phyloP scores from a whole-genome alignment of 2,113 vertebrate genomes.

The Gallinago undulata region DNA sequence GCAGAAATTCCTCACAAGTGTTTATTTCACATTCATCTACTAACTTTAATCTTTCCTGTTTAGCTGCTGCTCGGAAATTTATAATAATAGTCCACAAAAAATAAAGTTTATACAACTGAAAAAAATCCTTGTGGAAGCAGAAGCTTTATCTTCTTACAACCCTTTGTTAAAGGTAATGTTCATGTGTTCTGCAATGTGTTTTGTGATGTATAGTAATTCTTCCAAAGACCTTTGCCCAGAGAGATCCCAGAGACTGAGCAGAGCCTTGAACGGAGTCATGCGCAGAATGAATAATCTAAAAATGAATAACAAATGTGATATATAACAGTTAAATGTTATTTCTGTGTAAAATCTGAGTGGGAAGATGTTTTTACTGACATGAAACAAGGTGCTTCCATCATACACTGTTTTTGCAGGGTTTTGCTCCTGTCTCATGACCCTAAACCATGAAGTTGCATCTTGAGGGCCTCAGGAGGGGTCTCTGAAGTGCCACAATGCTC shows the following conservation, averaged over 20 bases:
- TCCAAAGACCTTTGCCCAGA: background rate
- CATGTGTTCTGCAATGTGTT: background rate
- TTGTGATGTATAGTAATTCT: background rate
- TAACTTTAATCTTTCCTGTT: background rate
- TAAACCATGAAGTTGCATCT: background rate
- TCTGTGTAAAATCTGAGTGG: background rate
- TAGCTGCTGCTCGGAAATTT: constrained; percentile 12
- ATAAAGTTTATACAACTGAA: background rate
- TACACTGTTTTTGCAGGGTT: background rate
- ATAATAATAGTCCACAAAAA: background rate
- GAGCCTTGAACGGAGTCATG: background rate
- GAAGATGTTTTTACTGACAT: background rate
- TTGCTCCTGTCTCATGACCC: background rate
- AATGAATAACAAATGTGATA: background rate
- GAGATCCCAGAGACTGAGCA: background rate
- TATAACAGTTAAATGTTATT: background rate
- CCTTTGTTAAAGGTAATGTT: background rate
- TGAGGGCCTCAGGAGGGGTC: background rate
- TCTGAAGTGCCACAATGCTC: background rate
- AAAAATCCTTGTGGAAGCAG: background rate
- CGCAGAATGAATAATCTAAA: background rate
- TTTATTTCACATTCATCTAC: constrained; percentile 1
- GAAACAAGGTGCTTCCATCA: background rate
- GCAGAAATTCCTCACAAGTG: background rate
- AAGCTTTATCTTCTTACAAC: background rate